A percentile compares a stretch with the other conserved stretches of the same genome.
Evolutionary conservation across 1,140 invertebrate species (phyloP).

Genomic region (Oncopeltus fasciatus): DNA sequence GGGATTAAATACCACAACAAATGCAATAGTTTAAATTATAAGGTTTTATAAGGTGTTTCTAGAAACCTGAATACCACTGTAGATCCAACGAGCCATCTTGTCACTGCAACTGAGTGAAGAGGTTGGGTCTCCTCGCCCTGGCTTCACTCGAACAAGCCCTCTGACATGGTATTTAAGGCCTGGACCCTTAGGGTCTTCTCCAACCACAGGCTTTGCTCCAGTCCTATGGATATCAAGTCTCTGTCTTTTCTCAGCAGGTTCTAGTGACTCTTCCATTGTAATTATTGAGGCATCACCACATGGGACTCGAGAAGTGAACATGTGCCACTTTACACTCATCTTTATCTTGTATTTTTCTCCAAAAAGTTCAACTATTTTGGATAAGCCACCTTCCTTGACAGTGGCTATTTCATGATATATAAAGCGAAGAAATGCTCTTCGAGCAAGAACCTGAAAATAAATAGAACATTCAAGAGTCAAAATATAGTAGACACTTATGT

Average conservation of each 20-base stretch:
- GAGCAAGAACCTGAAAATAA: conserved; percentile 44
- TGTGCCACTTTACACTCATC: conserved; percentile 56
- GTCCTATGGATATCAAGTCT: conserved; percentile 57
- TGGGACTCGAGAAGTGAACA: conserved; percentile 74
- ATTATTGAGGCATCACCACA: conserved; percentile 93
- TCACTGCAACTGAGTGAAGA: conserved; percentile 84
- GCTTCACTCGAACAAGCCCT: conserved; percentile 73
- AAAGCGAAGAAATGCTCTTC: conserved; percentile 67
- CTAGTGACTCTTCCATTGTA: conserved; percentile 17
- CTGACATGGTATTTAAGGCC: conserved; percentile 52
- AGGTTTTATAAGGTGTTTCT: no score
- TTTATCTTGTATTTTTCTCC: conserved; percentile 33
- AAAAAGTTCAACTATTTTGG: conserved; percentile 31
- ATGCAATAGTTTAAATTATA: no score
- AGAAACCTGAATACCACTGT: conserved; percentile 58
- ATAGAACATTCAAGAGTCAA: no score
- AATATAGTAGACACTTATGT: no score
- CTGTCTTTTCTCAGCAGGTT: neutral
- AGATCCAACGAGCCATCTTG: conserved; percentile 78
- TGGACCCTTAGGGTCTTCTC: conserved; percentile 36
- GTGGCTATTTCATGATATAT: conserved; percentile 47
- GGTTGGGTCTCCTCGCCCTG: conserved; percentile 79
- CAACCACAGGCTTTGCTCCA: conserved; percentile 68
- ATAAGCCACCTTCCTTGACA: conserved; percentile 28
- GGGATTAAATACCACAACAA: no score